Evolutionary conservation across 2,113 vertebrate species (phyloP).

Genomic region (Melozone crissalis): DNA sequence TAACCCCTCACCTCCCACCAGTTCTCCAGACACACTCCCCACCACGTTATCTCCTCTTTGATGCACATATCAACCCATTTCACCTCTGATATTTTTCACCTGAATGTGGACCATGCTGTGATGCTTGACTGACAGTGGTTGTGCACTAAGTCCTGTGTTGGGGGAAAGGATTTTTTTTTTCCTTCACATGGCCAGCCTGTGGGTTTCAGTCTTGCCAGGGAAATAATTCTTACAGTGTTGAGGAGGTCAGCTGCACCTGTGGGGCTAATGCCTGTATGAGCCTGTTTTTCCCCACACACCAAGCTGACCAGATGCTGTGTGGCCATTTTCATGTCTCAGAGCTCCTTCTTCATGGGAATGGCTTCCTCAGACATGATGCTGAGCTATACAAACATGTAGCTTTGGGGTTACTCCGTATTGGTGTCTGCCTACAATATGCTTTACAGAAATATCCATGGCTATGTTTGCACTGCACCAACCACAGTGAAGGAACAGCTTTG

Average conservation of each 20-base stretch:
- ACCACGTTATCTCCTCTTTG: not conserved
- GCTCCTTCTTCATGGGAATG: not conserved
- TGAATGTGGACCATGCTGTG: not conserved
- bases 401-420: not conserved
- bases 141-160: not conserved
- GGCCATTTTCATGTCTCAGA: not conserved
- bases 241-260: not conserved
- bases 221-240: not conserved
- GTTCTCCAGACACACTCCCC: slow-evolving; percentile 41
- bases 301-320: not conserved
- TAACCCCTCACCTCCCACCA: slow-evolving; percentile 57
- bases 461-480: not conserved
- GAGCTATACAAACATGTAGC: not conserved
- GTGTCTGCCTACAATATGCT: not conserved
- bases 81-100: slow-evolving; percentile 25
- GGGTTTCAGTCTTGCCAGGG: not conserved
- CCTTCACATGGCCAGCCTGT: not conserved
- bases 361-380: not conserved
- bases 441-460: not conserved
- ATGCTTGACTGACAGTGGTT: not conserved
- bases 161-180: not conserved
- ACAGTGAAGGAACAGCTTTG: not conserved
- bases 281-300: rapidly evolving
- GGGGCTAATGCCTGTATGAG: not conserved
- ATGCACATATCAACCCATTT: not conserved